Evolutionary conservation across 2,113 vertebrate species (phyloP).

Genomic region (Cryptoleucopteryx plumbea): DNA sequence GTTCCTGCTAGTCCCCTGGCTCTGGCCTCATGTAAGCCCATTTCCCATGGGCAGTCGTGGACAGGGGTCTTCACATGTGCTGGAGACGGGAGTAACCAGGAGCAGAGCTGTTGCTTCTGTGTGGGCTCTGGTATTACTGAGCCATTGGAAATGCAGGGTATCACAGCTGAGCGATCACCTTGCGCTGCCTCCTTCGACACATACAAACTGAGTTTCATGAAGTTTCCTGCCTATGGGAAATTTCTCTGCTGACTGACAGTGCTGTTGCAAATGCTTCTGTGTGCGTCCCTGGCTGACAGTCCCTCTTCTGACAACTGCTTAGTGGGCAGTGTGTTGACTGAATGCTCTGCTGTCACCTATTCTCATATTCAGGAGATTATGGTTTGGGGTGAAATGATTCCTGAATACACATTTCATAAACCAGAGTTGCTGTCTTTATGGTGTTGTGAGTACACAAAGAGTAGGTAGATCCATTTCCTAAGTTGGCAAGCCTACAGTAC

Average conservation of each 20-base stretch:
- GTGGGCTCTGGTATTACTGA: neutral
- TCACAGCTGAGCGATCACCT: neutral
- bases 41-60: neutral
- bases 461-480: neutral
- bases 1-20: neutral
- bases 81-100: neutral
- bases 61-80: neutral
- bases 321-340: neutral
- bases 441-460: neutral
- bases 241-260: neutral
- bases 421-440: neutral
- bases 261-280: neutral
- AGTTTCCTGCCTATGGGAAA: neutral
- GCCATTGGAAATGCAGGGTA: neutral
- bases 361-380: neutral
- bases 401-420: neutral
- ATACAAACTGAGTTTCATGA: neutral
- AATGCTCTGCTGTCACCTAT: neutral
- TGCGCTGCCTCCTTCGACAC: neutral
- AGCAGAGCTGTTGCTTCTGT: neutral
- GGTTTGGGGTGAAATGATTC: neutral
- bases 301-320: neutral
- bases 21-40: neutral
- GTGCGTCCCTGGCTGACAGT: neutral
- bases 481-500: neutral